Conservation (phyloP, 2,888 invertebrate genomes). For the Elmis aenea region DNA sequence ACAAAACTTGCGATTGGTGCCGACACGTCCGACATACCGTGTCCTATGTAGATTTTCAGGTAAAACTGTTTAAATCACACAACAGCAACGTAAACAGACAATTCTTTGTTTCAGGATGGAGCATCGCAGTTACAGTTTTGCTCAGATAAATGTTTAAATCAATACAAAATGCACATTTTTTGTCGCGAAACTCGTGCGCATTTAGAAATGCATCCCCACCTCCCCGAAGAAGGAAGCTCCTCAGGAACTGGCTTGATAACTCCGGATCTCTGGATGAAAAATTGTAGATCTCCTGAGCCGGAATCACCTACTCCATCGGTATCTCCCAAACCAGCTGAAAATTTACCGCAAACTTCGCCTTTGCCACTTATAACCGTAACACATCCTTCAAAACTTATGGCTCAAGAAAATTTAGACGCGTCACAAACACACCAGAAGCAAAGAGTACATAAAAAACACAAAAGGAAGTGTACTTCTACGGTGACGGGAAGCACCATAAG, state of each 20-base stretch:
- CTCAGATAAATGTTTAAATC: slow-evolving; percentile 89
- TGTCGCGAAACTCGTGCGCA: slow-evolving; percentile 91
- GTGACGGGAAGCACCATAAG: slow-evolving; percentile 49
- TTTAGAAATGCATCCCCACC: slow-evolving; percentile 76
- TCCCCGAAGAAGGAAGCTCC: slow-evolving; percentile 45
- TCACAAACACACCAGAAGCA: slow-evolving; percentile 43
- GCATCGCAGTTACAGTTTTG: slow-evolving; percentile 87
- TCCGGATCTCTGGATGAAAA: slow-evolving; percentile 85
- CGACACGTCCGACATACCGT: slow-evolving; percentile 84
- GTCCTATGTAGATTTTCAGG: slow-evolving; percentile 80
- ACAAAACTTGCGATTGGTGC: slow-evolving; percentile 92
- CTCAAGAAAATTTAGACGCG: slow-evolving; percentile 34
- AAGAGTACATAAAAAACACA: slow-evolving; percentile 47
- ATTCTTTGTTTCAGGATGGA: slow-evolving; percentile 61
- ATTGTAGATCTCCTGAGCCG: slow-evolving; percentile 55
- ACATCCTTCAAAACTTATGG: slow-evolving; percentile 62
- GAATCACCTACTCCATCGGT: slow-evolving; percentile 53
- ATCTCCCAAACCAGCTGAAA: slow-evolving; percentile 36
- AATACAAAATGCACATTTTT: slow-evolving; percentile 96
- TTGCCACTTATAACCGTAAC: slow-evolving; percentile 63
- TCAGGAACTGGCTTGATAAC: slow-evolving; percentile 61
- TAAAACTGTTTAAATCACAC: slow-evolving; percentile 29
- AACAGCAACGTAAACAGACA: background rate
- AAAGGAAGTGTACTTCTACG: slow-evolving; percentile 44
- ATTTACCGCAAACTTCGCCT: slow-evolving; percentile 47